A percentile compares a stretch with the other conserved stretches of the same genome.
Conservation (phyloP, 2,113 vertebrate species). For the Rhynchopsitta pachyrhyncha region DNA sequence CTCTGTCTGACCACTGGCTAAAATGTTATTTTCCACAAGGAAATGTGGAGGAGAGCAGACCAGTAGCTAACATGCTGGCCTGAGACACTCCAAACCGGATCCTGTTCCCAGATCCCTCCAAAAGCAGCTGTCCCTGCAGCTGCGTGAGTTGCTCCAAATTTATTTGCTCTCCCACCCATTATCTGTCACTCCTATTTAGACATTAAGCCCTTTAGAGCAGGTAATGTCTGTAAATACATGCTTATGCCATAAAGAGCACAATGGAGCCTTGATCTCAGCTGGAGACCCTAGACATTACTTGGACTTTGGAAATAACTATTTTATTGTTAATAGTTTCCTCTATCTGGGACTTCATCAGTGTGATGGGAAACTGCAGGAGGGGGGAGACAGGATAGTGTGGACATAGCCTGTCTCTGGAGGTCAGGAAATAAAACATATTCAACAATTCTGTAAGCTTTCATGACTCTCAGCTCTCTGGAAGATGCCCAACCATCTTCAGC, state of each 20-base stretch:
- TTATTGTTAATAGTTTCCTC: neutral
- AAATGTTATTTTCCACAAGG: neutral
- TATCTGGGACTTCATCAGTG: neutral
- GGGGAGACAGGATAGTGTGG: neutral
- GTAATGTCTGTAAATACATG: neutral
- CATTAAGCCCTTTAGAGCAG: constrained; percentile 4
- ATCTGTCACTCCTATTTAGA: constrained; percentile 30
- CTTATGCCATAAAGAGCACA: neutral
- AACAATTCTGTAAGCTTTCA: rapidly evolving
- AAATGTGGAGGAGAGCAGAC: neutral
- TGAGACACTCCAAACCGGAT: neutral
- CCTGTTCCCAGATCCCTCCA: neutral
- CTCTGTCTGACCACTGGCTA: neutral
- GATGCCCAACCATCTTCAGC: neutral
- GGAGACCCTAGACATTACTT: neutral
- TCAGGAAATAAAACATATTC: neutral
- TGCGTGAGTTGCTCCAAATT: neutral
- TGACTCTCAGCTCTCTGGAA: neutral
- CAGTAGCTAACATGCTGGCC: neutral
- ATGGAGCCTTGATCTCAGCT: constrained; percentile 47
- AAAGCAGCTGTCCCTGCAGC: constrained; percentile 57
- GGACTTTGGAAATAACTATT: neutral
- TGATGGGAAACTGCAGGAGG: rapidly evolving
- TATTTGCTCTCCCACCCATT: constrained; percentile 34
- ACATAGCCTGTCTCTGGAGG: neutral